These are phyloP conservation scores for Motacilla tschutschensis DNA, from an alignment of 2,113 vertebrate genomes.

Conservation along the genomic window DNA sequence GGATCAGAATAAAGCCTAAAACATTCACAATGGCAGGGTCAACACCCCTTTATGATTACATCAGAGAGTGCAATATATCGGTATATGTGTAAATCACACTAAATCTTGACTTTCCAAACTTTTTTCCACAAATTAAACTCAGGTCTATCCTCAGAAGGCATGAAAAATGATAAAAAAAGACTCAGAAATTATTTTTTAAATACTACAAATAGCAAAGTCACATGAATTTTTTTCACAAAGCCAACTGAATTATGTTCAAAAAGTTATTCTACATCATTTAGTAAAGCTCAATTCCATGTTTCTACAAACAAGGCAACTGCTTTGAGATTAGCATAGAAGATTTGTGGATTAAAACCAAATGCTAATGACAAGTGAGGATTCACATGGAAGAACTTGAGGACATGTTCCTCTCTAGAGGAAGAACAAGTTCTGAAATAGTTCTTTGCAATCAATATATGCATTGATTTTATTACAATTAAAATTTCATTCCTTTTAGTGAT, in stretches of 20 bases:
- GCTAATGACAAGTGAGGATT: background rate
- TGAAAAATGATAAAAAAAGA: background rate
- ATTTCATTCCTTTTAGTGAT: background rate
- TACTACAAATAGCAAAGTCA: background rate
- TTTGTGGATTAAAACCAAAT: background rate
- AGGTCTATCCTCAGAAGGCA: background rate
- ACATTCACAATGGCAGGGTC: conserved; percentile 1
- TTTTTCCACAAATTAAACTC: background rate
- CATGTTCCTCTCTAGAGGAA: background rate
- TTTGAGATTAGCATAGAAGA: background rate
- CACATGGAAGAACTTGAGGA: background rate
- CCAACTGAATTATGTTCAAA: background rate
- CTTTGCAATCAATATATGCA: background rate
- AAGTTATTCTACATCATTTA: background rate
- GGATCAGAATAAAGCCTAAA: background rate
- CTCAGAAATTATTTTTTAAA: background rate
- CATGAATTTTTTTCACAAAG: background rate
- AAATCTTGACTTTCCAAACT: background rate
- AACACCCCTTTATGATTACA: background rate
- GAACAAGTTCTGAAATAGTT: background rate
- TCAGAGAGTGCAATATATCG: background rate
- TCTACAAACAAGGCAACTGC: background rate
- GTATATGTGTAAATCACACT: background rate
- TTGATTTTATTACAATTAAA: background rate
- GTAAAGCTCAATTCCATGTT: background rate